Conservation (phyloP, 2,113 vertebrate genomes). For the Oncorhynchus clarkii region DNA sequence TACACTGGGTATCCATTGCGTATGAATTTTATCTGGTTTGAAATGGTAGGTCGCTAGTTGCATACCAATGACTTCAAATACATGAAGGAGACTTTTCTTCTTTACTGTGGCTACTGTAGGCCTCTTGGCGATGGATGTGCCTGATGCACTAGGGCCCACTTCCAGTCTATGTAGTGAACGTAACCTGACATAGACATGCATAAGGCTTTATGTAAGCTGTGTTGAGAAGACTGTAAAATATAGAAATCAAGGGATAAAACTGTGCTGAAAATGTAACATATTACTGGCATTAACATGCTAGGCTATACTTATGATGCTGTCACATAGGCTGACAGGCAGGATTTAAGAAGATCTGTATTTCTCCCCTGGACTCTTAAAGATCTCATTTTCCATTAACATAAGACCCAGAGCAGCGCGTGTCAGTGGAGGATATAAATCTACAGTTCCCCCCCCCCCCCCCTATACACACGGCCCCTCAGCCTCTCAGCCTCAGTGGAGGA, state of each 20-base stretch:
- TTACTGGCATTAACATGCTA: constrained; percentile 61
- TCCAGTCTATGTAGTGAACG: background rate
- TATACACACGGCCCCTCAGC: constrained; percentile 34
- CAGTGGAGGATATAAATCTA: constrained; percentile 70
- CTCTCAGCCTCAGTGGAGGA: constrained; percentile 26
- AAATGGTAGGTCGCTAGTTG: constrained; percentile 43
- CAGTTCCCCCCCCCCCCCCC: constrained; percentile 59
- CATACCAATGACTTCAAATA: constrained; percentile 53
- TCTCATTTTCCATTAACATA: constrained; percentile 74
- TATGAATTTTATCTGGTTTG: constrained; percentile 53
- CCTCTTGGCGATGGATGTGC: background rate
- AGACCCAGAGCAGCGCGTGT: constrained; percentile 70
- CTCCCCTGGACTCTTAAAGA: constrained; percentile 70
- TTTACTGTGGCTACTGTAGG: constrained; percentile 15
- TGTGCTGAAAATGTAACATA: constrained; percentile 58
- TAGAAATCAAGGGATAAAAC: constrained; percentile 43
- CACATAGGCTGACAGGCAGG: constrained; percentile 60
- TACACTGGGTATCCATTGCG: constrained; percentile 62
- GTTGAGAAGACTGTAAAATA: constrained; percentile 18
- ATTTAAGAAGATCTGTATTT: constrained; percentile 69
- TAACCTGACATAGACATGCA: constrained; percentile 15
- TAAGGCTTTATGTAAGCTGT: constrained; percentile 15
- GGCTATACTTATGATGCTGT: constrained; percentile 63
- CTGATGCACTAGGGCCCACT: too few species aligned
- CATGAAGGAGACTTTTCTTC: constrained; percentile 30